Evolutionary conservation across 2,888 invertebrate genomes (phyloP), one percentile per base, ranked within the genome.

Genomic region (Ichneumoninae sp.): DNA sequence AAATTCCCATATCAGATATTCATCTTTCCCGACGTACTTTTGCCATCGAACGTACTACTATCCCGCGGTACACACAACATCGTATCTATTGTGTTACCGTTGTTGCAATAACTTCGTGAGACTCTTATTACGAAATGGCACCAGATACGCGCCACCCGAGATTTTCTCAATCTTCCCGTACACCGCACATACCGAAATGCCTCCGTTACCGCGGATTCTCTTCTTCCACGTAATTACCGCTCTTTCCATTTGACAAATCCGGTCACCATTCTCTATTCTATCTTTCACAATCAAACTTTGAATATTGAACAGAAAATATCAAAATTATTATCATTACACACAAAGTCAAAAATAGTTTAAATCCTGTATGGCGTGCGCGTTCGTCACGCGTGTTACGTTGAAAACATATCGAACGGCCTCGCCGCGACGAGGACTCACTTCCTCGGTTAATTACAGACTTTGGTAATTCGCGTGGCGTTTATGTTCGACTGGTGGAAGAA

Each of bases 1-100:
- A 74, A 81, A 90, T 91, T 92, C 91, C 90, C 92, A 91, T 90
- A 89, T 90, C 88, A 87, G 92, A 91, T 92, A 92, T 89, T 89
- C 90, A 91, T 92, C 92, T 89, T 87, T 89, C 85, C 80, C 84
- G 69, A 74, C 85, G 75, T 87, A 87, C 87, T 89, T 88, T 89
- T 89, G 87, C 90, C 91, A 89, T 90, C 90, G 90, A 92, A 90
- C 87, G 87, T 77, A 68, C 70, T 22, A 33, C 50, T 70, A 10
- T 33, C 16, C 63, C 30, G 30, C 33, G 50, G 10, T 33, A 19
- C 33, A 50, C 63, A 74, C n/a, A 81, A 75, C 65, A 71, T 65
- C 63, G 86, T 88, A 89, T 83, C 88, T 79, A 88, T 89, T 89
- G 88, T 88, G 83, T 81, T 84, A 75, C 86, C 87, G 88, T 89